Evolutionary conservation across 1,140 invertebrate species (phyloP), one percentile per base, ranked within the genome.

Genomic region (Rhizoglyphus robini): DNA sequence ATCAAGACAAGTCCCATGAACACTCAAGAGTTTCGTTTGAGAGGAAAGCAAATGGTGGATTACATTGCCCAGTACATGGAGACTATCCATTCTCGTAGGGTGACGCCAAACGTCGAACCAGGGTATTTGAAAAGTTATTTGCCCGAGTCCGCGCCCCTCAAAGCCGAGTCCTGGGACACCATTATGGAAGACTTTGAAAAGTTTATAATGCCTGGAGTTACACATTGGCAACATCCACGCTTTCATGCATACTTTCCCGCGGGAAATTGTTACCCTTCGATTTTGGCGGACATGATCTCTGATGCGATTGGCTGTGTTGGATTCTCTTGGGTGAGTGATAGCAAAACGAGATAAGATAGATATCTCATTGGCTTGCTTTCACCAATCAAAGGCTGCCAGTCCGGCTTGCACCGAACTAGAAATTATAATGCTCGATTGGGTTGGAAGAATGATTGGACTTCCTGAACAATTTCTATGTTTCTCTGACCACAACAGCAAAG

Each of bases 171-270:
- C 31, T 99, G 90, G 86, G 87, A 94, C 20, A 79, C 83, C 11
- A 95, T 99, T 41, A 92, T 99, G 88, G 78, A 78, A 15, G 96
- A 99, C 74, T 86, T 99, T 2, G 92, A 98, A 75, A 81, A 82
- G 30, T 92, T 91, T 78, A 97, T 99, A 68, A 97, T 99, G 91
- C 93, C 93, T 0, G 96, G 96, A 38, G 88, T 89, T 51, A 98
- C 95, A 0, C 93, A 98, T 76, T 99, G 96, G 96, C 93, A 98
- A 76, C 96, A 99, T 82, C 96, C 96, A 0, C 79, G 91, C 58
- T 99, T 99, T 77, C 95, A 98, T 76, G 96, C 96, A 0, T 99
- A 99, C 75, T 99, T 99, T 74, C 96, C 96, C 1, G 85, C 94
- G 0, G 96, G 95, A 29, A 97, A 97, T 79, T 95, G 89, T 0